Evolutionary conservation across 2,888 invertebrate genomes (phyloP).

Genomic region (Spilosoma lubricipeda): DNA sequence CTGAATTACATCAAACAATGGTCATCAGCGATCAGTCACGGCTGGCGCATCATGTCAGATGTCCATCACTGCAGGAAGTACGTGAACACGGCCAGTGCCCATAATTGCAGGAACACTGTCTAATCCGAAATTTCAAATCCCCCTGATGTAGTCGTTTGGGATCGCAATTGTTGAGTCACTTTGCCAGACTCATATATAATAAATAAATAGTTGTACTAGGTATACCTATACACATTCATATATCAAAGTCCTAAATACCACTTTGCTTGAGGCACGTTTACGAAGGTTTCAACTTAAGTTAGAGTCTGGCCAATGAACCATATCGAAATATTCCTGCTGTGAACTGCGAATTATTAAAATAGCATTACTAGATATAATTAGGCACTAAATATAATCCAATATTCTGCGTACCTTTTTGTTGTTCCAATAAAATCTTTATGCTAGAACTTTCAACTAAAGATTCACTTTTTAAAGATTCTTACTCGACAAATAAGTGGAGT

Average conservation of each 20-base stretch:
- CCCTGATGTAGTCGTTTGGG: slow-evolving; percentile 35
- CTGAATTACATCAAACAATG: slow-evolving; percentile 45
- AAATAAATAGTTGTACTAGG: background rate
- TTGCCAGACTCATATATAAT: no score
- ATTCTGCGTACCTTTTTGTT: background rate
- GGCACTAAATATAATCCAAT: background rate
- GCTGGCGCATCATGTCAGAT: slow-evolving; percentile 51
- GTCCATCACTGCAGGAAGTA: slow-evolving; percentile 40
- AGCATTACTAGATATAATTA: background rate
- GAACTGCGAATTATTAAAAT: background rate
- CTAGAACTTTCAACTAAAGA: background rate
- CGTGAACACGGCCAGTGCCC: slow-evolving; percentile 33
- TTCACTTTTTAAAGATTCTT: no score
- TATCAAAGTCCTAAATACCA: background rate
- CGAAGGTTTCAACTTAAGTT: background rate
- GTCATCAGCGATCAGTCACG: slow-evolving; percentile 61
- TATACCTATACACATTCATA: background rate
- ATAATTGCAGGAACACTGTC: slow-evolving; percentile 69
- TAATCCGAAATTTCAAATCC: slow-evolving; percentile 61
- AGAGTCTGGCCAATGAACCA: background rate
- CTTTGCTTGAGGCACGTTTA: background rate
- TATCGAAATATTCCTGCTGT: no score
- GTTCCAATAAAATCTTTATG: background rate
- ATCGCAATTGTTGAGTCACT: slow-evolving; percentile 18
- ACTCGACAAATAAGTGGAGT: no score